Evolutionary conservation across 2,888 invertebrate species (phyloP).

Genomic region (Scaptomyza flava): DNA sequence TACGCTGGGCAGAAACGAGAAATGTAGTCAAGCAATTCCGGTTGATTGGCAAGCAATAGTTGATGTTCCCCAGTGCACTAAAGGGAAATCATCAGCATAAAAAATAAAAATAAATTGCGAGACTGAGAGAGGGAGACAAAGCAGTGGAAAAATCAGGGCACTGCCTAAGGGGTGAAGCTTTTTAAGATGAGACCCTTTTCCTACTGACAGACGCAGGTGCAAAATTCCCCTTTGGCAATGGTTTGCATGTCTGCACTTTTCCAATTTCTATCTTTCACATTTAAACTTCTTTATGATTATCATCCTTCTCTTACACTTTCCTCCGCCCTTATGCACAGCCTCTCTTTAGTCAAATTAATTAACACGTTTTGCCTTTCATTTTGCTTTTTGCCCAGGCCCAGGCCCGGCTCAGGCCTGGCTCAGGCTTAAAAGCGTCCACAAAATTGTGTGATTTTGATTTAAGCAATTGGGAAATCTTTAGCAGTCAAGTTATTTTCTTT

Average conservation of each 20-base stretch:
- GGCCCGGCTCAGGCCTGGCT: too few relatives aligned
- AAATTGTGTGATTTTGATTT: conserved; percentile 20
- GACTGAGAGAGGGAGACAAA: not conserved
- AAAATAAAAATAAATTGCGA: too few relatives aligned
- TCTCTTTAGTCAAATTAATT: conserved; percentile 61
- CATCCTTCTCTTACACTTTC: not conserved
- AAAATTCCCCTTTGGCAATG: not conserved
- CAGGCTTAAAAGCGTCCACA: conserved; percentile 10
- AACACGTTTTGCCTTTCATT: conserved; percentile 39
- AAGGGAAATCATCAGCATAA: not conserved
- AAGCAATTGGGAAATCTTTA: conserved; percentile 29
- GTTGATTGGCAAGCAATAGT: conserved; percentile 53
- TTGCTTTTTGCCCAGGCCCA: not conserved
- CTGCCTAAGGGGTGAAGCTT: not conserved
- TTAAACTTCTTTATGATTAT: not conserved
- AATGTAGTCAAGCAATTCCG: conserved; percentile 14
- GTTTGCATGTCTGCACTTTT: not conserved
- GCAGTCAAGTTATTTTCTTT: conserved; percentile 10
- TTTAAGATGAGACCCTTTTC: not conserved
- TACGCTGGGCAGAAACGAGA: conserved; percentile 11
- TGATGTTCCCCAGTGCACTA: not conserved
- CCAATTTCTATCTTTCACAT: not conserved
- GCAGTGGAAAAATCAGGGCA: not conserved
- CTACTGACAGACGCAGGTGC: not conserved
- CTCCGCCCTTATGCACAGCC: not conserved